Base-by-base conservation (phyloP, 1,140 invertebrate genomes). In the Parapsyche elsis region DNA sequence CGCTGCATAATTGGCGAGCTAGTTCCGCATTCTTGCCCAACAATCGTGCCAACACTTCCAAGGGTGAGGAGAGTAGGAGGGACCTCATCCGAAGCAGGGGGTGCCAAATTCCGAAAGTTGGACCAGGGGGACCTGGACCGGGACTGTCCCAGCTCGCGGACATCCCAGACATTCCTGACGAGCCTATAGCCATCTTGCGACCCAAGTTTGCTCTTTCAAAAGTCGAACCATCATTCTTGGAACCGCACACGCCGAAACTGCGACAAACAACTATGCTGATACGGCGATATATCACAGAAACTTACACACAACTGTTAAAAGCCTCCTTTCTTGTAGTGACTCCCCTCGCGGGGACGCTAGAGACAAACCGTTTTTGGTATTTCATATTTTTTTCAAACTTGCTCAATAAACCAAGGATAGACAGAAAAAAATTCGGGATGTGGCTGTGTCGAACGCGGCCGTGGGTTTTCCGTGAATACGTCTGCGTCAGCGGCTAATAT, bases 201-300 rank as follows among this genome's bases (percentile, higher is more conserved):
- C 21, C 9, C 64, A 53, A 53, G 49, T 53, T 53, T 53, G 49
- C 49, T 67, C 24, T 67, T 26, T 23, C 64, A 26, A 67, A 67
- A 23, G 64, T 23, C 64, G 64, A 53, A 23, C 64, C 64, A 67
- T 67, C 64, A 67, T 67, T 67, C 64, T 67, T 67, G 19, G 64
- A 23, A 67, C 64, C 24, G 23, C 64, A 67, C 64, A 67, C 24
- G 24, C n/a, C 1, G 64, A 21, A 61, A 24, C n/a, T 16, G 21
- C n/a, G 24, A 7, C 9, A 23, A 26, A 24, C 64, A 67, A 67
- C 64, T 67, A 67, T 67, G 19, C 64, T 23, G 24, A 67, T 61
- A 61, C 57, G 2, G 24, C 14, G 10, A 23, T 67, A 67, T 67
- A 67, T 67, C 64, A 67, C 49, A 16, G 49, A 2, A 53, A 38